Percentiles rank a stretch among this genome's conserved stretches.
Conservation (phyloP, 2,888 invertebrate species). For the Barypeithes pellucidus region DNA sequence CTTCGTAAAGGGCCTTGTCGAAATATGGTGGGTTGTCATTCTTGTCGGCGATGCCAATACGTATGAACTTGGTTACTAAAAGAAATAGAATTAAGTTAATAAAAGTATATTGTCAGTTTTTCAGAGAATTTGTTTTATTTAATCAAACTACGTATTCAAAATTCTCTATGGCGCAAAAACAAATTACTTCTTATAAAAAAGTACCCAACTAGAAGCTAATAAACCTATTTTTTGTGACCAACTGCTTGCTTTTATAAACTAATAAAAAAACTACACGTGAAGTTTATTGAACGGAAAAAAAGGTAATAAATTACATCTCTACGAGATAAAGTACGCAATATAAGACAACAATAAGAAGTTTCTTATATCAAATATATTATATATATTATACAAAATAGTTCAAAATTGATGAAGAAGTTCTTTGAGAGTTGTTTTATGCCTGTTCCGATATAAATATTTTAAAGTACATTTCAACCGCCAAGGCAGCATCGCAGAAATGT, state of each 20-base stretch:
- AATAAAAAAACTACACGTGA: neutral
- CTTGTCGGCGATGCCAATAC: conserved; percentile 98
- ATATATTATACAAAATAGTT: no score
- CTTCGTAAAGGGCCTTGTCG: conserved; percentile 96
- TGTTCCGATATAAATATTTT: no score
- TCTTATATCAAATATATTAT: no score
- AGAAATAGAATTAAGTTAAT: conserved; percentile 45
- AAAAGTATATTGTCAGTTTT: no score
- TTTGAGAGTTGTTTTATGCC: no score
- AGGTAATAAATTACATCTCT: conserved; percentile 35
- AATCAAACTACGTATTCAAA: no score
- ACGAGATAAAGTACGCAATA: conserved; percentile 14
- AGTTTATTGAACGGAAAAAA: conserved; percentile 1
- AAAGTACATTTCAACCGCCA: no score
- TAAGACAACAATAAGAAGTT: neutral
- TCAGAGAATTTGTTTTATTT: no score
- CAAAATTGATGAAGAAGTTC: no score
- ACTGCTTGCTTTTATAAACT: neutral
- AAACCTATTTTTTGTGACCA: neutral
- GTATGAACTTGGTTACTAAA: conserved; percentile 98
- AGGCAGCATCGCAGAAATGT: no score
- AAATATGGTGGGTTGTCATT: conserved; percentile 99
- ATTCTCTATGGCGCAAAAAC: no score
- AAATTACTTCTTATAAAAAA: neutral
- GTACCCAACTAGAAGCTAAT: neutral